Conservation (phyloP, 1,140 invertebrate species). For the Cryptotermes secundus region DNA sequence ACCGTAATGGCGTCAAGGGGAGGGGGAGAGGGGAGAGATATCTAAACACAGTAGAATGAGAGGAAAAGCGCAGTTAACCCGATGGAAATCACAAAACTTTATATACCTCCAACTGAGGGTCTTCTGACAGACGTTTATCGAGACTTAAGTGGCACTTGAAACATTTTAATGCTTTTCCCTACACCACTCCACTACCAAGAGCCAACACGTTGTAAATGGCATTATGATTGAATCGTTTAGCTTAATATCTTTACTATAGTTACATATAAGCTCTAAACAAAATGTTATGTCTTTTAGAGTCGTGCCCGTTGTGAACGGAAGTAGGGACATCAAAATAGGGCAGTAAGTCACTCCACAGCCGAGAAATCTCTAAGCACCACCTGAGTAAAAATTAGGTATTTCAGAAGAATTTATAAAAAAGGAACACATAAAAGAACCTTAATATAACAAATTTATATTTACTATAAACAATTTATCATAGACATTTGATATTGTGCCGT, state of each 20-base stretch:
- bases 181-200: not conserved
- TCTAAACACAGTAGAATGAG: not conserved
- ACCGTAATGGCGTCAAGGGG: not conserved
- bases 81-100: conserved; percentile 17
- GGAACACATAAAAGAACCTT: too few relatives aligned
- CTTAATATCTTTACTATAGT: not conserved
- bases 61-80: not conserved
- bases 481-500: too few relatives aligned
- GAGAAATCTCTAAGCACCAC: too few relatives aligned
- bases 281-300: not conserved
- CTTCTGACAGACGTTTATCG: conserved; percentile 18
- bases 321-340: too few relatives aligned
- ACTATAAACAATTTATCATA: too few relatives aligned
- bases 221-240: not conserved
- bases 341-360: too few relatives aligned
- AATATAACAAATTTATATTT: too few relatives aligned
- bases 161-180: conserved; percentile 7
- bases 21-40: not conserved
- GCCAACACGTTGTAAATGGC: not conserved
- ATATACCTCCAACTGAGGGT: not conserved
- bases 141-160: conserved; percentile 4
- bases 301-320: not conserved
- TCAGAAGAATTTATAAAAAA: too few relatives aligned
- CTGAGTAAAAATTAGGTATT: too few relatives aligned
- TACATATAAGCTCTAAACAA: not conserved